phyloP scores from a whole-genome alignment of 2,888 invertebrate genomes.

The Dermolepida albohirtum region DNA sequence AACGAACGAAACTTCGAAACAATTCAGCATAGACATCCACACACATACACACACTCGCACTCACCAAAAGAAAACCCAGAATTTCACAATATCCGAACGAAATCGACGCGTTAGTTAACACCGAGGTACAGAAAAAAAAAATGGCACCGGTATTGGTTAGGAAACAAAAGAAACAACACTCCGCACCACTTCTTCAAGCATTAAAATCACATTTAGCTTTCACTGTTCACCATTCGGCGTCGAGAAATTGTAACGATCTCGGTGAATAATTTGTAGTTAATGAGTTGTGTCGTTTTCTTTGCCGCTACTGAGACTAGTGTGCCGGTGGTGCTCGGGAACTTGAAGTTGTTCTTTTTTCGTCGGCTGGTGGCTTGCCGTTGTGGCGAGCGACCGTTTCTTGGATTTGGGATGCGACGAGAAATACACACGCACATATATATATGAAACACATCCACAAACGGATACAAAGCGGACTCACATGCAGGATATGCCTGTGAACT shows the following conservation, averaged over 20 bases:
- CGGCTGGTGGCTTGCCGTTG: slow-evolving; percentile 10
- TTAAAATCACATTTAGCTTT: slow-evolving; percentile 30
- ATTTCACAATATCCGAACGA: slow-evolving; percentile 12
- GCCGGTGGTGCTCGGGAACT: background rate
- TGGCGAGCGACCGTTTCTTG: background rate
- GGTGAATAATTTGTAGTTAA: slow-evolving; percentile 16
- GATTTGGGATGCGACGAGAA: slow-evolving; percentile 3
- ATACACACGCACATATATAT: background rate
- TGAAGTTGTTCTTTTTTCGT: background rate
- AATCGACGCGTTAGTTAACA: slow-evolving; percentile 3
- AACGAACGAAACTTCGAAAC: slow-evolving; percentile 21
- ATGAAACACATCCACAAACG: background rate
- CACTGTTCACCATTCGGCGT: slow-evolving; percentile 7
- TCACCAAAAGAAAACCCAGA: slow-evolving; percentile 18
- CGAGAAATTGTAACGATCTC: background rate
- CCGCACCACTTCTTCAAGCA: background rate
- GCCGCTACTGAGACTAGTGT: background rate
- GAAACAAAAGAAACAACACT: slow-evolving; percentile 23
- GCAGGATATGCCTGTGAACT: slow-evolving; percentile 25
- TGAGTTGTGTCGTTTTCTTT: slow-evolving; percentile 10
- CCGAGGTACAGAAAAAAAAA: background rate
- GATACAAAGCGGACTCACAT: slow-evolving; percentile 1
- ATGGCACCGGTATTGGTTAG: background rate
- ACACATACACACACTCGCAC: slow-evolving; percentile 3
- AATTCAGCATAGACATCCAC: too few species aligned